A percentile compares a stretch with the other conserved stretches of the same genome.
These are phyloP conservation scores for Eulemur mongoz DNA, from an alignment of 2,797 vertebrate species.

Conservation along the genomic window DNA sequence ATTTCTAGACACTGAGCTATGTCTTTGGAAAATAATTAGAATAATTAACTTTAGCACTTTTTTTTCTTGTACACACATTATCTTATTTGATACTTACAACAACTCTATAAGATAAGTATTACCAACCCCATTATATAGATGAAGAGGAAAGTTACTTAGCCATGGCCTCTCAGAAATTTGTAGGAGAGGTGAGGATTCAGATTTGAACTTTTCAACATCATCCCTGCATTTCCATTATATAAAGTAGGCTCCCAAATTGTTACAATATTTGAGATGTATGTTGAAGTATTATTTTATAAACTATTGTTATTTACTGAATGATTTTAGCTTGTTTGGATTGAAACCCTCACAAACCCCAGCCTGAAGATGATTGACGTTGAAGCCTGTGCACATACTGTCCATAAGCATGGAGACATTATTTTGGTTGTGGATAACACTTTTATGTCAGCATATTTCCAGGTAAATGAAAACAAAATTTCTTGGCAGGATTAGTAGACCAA, in stretches of 20 bases:
- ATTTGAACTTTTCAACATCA: neutral
- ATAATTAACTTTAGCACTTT: neutral
- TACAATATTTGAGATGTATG: neutral
- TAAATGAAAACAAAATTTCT: constrained; percentile 73
- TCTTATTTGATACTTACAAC: neutral
- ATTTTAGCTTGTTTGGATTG: constrained; percentile 94
- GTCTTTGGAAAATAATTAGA: constrained; percentile 7
- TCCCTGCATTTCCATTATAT: neutral
- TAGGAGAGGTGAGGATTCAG: neutral
- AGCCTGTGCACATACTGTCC: constrained; percentile 88
- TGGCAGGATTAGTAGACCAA: neutral
- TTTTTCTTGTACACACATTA: neutral
- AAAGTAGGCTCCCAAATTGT: neutral
- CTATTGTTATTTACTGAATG: constrained; percentile 16
- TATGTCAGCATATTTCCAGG: constrained; percentile 98
- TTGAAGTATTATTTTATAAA: neutral
- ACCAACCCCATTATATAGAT: neutral
- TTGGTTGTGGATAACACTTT: constrained; percentile 97
- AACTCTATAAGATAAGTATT: neutral
- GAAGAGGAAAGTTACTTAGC: neutral
- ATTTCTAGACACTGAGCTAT: neutral
- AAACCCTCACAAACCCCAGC: constrained; percentile 94
- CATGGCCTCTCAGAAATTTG: neutral
- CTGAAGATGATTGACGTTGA: constrained; percentile 94
- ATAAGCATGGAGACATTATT: constrained; percentile 88